Evolutionary conservation across 2,797 vertebrate genomes (phyloP).

Genomic region (Syngnathus acus): DNA sequence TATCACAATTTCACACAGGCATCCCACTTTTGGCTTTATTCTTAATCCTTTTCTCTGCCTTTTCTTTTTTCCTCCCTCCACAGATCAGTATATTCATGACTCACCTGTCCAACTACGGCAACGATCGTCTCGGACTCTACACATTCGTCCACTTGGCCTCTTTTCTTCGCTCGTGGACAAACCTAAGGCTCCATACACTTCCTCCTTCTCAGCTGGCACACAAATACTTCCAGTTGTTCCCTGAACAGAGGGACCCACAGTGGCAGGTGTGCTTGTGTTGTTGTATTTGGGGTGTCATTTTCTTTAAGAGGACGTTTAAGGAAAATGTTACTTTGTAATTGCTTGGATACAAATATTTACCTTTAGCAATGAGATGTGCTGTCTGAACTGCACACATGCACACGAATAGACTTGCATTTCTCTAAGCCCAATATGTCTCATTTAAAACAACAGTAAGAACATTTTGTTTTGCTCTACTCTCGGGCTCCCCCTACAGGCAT

Average conservation of each 20-base stretch:
- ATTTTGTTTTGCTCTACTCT: not conserved
- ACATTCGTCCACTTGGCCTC: constrained; percentile 89
- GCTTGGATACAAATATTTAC: not conserved
- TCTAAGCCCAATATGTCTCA: too few relatives aligned
- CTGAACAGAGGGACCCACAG: constrained; percentile 87
- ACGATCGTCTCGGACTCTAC: constrained; percentile 91
- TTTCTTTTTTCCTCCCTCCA: constrained; percentile 5
- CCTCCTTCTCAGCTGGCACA: constrained; percentile 84
- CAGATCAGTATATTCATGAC: constrained; percentile 99
- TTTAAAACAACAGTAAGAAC: not conserved
- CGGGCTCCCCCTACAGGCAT: not conserved
- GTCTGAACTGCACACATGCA: too few relatives aligned
- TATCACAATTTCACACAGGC: constrained; percentile 25
- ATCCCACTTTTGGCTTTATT: constrained; percentile 3
- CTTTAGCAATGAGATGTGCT: too few relatives aligned
- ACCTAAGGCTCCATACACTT: constrained; percentile 82
- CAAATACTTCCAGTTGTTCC: constrained; percentile 92
- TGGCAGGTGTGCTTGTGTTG: constrained; percentile 82
- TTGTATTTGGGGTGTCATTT: not conserved
- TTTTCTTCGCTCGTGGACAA: constrained; percentile 87
- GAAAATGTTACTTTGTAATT: not conserved
- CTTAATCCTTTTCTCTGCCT: constrained; percentile 2
- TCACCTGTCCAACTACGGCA: constrained; percentile 94
- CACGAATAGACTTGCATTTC: too few relatives aligned
- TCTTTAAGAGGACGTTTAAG: not conserved